Conservation (phyloP, 1,140 invertebrate species). For the Zelostemma sp. region DNA sequence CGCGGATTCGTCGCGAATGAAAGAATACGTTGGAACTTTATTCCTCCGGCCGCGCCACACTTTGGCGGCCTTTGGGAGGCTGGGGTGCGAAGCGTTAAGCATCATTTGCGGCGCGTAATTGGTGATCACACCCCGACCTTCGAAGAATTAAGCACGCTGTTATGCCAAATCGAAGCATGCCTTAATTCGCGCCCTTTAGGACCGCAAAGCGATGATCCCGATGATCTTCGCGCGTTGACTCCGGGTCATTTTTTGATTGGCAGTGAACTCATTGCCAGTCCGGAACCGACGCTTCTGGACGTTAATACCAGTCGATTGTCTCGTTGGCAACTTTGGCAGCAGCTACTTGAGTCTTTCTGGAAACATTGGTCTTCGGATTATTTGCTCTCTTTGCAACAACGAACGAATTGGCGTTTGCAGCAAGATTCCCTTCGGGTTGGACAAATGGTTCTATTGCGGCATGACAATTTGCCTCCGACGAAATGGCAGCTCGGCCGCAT, state of each 20-base stretch:
- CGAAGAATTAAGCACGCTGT: conserved; percentile 37
- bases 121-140: conserved; percentile 18
- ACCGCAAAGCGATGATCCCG: conserved; percentile 14
- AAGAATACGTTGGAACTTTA: conserved; percentile 58
- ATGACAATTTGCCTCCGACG: neutral
- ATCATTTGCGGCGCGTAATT: conserved; percentile 33
- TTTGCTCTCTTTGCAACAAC: conserved; percentile 1
- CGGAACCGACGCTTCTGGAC: conserved; percentile 10
- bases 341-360: conserved; percentile 16
- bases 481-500: neutral
- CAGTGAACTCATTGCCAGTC: neutral
- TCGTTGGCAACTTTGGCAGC: conserved; percentile 9
- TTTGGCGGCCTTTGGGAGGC: conserved; percentile 53
- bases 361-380: conserved; percentile 8
- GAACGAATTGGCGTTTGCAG: conserved; percentile 3
- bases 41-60: conserved; percentile 55
- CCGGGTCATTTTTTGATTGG: conserved; percentile 27
- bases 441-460: neutral
- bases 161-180: conserved; percentile 39
- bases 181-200: conserved; percentile 42
- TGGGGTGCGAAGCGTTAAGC: conserved; percentile 48
- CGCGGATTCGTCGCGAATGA: conserved; percentile 1
- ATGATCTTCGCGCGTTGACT: conserved; percentile 8
- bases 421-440: neutral
- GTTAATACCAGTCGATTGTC: neutral